Evolutionary conservation across 2,113 vertebrate species (phyloP).

Genomic region (Gallinago jamesoni): DNA sequence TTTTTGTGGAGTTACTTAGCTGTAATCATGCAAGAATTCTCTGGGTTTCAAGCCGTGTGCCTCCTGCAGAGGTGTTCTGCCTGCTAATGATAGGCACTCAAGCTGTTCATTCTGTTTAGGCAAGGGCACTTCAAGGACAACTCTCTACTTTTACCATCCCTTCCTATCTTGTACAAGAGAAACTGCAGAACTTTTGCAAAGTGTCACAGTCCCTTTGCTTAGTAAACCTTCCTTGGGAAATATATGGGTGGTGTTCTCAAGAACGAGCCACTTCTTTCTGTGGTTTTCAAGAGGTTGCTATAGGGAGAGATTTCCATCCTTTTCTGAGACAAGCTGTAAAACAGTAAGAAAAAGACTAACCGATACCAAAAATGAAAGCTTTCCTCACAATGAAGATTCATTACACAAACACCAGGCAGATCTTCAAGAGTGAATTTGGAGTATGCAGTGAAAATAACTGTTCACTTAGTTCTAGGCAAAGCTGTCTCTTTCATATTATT

Average conservation of each 20-base stretch:
- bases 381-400: neutral
- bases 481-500: neutral
- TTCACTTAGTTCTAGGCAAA: neutral
- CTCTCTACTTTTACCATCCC: neutral
- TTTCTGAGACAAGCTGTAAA: neutral
- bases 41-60: neutral
- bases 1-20: neutral
- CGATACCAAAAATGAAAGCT: neutral
- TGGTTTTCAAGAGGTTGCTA: neutral
- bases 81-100: conserved; percentile 7
- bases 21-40: neutral
- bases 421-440: neutral
- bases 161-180: neutral
- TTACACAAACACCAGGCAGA: neutral
- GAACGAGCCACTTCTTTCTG: neutral
- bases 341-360: neutral
- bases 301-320: neutral
- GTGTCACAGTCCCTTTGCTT: neutral
- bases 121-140: conserved; percentile 44
- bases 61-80: conserved; percentile 52
- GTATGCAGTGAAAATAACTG: neutral
- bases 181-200: neutral
- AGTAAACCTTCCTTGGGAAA: neutral
- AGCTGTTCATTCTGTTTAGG: neutral
- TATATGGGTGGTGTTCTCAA: rapidly evolving